Evolutionary conservation across 2,888 invertebrate genomes (phyloP).

Genomic region (Coelopa pilipes): DNA sequence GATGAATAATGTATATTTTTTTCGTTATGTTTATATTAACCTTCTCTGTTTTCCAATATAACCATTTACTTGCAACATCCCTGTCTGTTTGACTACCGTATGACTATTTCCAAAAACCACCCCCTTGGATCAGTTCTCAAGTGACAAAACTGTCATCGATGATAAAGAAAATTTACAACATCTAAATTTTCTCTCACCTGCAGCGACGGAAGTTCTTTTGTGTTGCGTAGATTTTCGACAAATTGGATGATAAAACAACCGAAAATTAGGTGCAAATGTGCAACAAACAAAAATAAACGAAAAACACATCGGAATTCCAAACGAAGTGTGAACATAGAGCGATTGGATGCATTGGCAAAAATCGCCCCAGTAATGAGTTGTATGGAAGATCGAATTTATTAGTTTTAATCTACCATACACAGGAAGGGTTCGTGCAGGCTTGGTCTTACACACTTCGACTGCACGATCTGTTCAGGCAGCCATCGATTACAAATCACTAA

Average conservation of each 20-base stretch:
- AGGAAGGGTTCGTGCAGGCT: background rate
- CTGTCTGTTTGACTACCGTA: too few species aligned
- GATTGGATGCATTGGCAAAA: background rate
- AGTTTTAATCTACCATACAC: too few species aligned
- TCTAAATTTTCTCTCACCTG: constrained; percentile 23
- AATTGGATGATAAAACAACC: constrained; percentile 8
- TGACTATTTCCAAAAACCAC: constrained; percentile 4
- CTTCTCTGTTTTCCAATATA: too few species aligned
- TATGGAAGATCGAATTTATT: constrained; percentile 2
- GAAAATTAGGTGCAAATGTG: background rate
- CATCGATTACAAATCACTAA: background rate
- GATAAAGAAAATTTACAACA: constrained; percentile 37
- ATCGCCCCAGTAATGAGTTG: background rate
- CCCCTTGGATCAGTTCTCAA: constrained; percentile 16
- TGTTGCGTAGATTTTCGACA: constrained; percentile 16
- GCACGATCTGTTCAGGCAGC: background rate
- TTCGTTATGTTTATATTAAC: too few species aligned
- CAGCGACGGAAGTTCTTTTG: background rate
- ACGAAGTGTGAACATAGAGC: background rate
- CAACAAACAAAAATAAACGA: background rate
- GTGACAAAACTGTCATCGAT: constrained; percentile 28
- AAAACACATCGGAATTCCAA: background rate
- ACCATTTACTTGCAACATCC: too few species aligned
- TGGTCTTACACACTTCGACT: background rate
- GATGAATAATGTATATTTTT: too few species aligned